phyloP scores from a whole-genome alignment of 2,797 vertebrate genomes.

The Siniperca obscura region DNA sequence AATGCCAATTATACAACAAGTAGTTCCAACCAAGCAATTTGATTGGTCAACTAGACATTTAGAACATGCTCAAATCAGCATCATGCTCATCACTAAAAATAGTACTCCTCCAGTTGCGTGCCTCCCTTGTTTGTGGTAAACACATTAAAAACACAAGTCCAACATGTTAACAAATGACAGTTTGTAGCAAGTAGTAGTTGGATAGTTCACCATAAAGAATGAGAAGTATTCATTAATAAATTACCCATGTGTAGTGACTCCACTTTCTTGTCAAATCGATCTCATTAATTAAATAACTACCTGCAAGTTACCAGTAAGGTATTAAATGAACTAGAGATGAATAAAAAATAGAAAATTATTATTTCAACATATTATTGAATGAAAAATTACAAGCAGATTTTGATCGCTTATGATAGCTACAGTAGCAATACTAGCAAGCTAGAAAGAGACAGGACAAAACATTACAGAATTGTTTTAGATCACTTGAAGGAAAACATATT shows the following conservation, averaged over 20 bases:
- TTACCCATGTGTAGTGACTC: background rate
- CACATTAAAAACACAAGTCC: background rate
- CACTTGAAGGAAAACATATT: no score
- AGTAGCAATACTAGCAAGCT: background rate
- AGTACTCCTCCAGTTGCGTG: no score
- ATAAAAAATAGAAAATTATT: background rate
- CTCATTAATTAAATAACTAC: background rate
- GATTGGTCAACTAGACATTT: no score
- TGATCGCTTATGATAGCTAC: background rate
- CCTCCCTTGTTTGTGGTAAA: no score
- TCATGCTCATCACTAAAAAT: no score
- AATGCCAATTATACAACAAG: no score
- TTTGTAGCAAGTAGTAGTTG: background rate
- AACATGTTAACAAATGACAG: background rate
- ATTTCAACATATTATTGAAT: background rate
- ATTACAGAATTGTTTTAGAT: background rate
- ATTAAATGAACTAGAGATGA: background rate
- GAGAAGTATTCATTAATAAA: background rate
- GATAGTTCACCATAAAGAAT: background rate
- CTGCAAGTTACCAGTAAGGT: background rate
- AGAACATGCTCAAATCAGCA: no score
- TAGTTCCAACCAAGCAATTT: no score
- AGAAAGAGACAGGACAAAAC: background rate
- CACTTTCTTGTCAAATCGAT: background rate
- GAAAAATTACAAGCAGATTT: background rate